Percentiles rank a stretch among this genome's conserved stretches.
Evolutionary conservation across 1,140 invertebrate species (phyloP).

Genomic region (Globodera rostochiensis): DNA sequence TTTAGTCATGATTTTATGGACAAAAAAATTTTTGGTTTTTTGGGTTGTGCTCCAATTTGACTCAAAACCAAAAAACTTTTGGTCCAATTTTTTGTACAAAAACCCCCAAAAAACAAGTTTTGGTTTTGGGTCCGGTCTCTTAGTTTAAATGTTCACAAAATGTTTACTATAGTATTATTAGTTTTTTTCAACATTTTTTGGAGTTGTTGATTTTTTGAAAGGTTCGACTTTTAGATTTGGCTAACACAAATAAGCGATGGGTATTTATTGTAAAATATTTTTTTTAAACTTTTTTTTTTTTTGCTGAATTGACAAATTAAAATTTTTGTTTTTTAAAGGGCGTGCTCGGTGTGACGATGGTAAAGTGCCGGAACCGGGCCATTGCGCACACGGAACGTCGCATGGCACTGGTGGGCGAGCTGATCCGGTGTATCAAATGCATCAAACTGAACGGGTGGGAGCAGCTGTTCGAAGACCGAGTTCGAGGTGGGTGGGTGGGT

Average conservation of each 20-base stretch:
- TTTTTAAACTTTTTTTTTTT: constrained; percentile 32
- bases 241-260: no score
- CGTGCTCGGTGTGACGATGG: constrained; percentile 66
- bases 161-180: no score
- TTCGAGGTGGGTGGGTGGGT: constrained; percentile 67
- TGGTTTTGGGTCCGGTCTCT: no score
- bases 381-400: constrained; percentile 65
- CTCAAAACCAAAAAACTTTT: no score
- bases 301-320: not conserved
- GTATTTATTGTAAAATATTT: not conserved
- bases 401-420: constrained; percentile 70
- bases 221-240: no score
- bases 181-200: no score
- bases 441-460: constrained; percentile 92
- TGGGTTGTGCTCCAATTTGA: no score
- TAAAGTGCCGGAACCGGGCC: constrained; percentile 67
- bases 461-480: constrained; percentile 74
- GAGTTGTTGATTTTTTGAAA: no score
- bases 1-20: no score
- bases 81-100: no score
- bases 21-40: not conserved
- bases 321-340: constrained; percentile 64
- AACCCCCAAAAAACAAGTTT: no score
- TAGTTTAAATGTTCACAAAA: no score
- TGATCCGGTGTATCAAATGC: constrained; percentile 72